Conservation (phyloP, 2,113 vertebrate species). For the Lasiurus borealis region DNA sequence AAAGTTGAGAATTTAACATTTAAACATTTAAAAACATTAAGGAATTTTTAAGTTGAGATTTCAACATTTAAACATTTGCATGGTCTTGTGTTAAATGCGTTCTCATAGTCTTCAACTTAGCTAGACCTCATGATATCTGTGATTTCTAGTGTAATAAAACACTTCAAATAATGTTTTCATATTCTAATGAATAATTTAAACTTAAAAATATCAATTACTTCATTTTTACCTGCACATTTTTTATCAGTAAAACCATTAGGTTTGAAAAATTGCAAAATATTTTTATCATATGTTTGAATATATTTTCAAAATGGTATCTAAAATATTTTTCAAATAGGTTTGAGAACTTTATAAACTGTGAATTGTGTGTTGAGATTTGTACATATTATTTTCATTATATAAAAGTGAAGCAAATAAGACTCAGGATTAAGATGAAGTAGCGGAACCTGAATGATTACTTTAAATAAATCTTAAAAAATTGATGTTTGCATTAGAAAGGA, state of each 20-base stretch:
- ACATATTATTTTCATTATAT: constrained; percentile 31
- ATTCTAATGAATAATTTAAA: neutral
- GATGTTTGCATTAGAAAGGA: neutral
- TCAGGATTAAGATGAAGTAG: neutral
- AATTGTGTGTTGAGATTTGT: neutral
- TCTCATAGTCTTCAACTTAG: neutral
- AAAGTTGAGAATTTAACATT: constrained; percentile 6
- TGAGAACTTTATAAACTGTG: constrained; percentile 17
- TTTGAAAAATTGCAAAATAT: constrained; percentile 34
- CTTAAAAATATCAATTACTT: neutral
- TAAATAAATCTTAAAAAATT: neutral
- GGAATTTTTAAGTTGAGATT: neutral
- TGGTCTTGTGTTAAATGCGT: neutral
- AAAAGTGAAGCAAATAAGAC: neutral
- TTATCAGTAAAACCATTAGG: neutral
- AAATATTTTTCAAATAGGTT: neutral
- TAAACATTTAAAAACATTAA: neutral
- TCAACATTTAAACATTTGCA: neutral
- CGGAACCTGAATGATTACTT: neutral
- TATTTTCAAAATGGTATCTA: neutral
- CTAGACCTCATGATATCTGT: neutral
- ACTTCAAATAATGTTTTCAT: neutral
- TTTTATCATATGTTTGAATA: neutral
- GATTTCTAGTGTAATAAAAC: neutral
- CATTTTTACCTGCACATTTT: neutral